A percentile compares a stretch with the other conserved stretches of the same genome.
Conservation (phyloP, 2,113 vertebrate genomes). For the Pterocles gutturalis region DNA sequence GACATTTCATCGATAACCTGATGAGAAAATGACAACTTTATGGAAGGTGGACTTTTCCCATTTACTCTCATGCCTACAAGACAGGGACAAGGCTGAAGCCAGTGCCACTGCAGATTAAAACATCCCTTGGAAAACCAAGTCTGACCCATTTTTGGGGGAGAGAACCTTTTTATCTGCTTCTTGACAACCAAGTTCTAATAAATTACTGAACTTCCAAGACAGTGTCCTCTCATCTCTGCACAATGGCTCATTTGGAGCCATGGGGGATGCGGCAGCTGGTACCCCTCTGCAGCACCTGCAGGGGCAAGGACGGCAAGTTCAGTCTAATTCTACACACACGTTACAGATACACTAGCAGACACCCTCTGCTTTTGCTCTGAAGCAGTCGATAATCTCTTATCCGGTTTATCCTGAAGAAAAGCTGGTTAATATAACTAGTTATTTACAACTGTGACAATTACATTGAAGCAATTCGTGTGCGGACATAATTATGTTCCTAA, state of each 20-base stretch:
- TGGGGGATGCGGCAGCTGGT: background rate
- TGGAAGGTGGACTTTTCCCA: background rate
- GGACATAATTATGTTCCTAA: slow-evolving; percentile 69
- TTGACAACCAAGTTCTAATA: background rate
- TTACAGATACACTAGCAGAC: background rate
- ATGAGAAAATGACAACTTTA: background rate
- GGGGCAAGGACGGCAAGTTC: background rate
- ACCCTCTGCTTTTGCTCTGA: background rate
- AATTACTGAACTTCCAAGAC: background rate
- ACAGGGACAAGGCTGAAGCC: background rate
- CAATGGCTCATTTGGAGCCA: background rate
- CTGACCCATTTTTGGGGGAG: fast-evolving
- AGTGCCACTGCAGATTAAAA: background rate
- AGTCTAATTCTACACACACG: background rate
- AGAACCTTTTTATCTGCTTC: background rate
- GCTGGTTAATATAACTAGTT: slow-evolving; percentile 42
- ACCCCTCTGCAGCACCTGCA: background rate
- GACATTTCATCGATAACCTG: background rate
- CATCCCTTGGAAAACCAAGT: background rate
- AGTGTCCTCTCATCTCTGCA: background rate
- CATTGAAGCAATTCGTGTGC: slow-evolving; percentile 16
- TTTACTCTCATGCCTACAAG: background rate
- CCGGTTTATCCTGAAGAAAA: slow-evolving; percentile 41
- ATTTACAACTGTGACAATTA: slow-evolving; percentile 71
- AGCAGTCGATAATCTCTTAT: background rate